A percentile compares a stretch with the other conserved stretches of the same genome.
phyloP scores from a whole-genome alignment of 2,113 vertebrate species.

The Falcunculus frontatus region DNA sequence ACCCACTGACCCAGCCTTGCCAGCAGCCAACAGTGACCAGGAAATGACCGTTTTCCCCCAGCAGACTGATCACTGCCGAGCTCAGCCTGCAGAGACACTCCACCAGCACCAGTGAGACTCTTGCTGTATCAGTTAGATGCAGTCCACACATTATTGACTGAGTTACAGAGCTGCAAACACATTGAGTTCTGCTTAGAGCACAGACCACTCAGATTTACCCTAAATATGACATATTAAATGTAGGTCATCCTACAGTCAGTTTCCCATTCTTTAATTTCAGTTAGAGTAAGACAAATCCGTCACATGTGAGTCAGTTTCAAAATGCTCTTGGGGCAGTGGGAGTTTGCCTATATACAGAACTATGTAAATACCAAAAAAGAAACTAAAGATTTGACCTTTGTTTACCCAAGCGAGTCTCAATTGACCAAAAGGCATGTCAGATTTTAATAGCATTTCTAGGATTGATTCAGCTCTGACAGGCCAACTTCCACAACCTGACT shows the following conservation, averaged over 20 bases:
- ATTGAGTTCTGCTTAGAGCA: background rate
- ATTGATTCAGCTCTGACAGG: slow-evolving; percentile 27
- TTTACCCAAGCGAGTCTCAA: background rate
- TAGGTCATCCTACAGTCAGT: background rate
- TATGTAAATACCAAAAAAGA: slow-evolving; percentile 1
- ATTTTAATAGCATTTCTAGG: slow-evolving; percentile 26
- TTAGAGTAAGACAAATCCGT: background rate
- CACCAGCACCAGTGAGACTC: background rate
- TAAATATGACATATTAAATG: background rate
- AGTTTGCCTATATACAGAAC: background rate
- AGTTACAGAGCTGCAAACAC: background rate
- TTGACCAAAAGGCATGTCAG: slow-evolving; percentile 6
- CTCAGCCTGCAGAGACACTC: background rate
- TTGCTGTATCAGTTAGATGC: background rate
- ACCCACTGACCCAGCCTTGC: background rate
- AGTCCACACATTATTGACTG: background rate
- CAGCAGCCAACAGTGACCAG: slow-evolving; percentile 4
- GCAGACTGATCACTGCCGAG: accelerated
- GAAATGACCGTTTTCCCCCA: background rate
- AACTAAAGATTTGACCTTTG: slow-evolving; percentile 20
- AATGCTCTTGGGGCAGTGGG: background rate
- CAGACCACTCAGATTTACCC: background rate
- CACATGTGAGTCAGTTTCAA: background rate
- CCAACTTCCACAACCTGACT: background rate
- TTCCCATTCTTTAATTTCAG: slow-evolving; percentile 17